Conservation (phyloP, 1,140 invertebrate genomes). For the Aphis craccivora region DNA sequence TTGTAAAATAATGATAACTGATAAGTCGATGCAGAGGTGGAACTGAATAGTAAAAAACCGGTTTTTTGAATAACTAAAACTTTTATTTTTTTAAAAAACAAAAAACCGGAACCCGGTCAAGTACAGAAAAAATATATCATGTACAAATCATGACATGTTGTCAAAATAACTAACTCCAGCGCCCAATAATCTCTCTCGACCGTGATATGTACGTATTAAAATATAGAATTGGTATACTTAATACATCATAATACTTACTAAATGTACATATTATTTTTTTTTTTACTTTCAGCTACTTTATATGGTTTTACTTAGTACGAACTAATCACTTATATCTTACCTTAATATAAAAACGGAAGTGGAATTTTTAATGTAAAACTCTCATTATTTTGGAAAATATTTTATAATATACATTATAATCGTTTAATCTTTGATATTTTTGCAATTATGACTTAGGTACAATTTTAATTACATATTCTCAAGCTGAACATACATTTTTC, state of each 20-base stretch:
- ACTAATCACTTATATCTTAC: not conserved
- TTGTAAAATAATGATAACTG: not conserved
- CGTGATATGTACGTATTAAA: not conserved
- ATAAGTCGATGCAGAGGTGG: not conserved
- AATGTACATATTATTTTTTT: not conserved
- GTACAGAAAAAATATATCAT: not conserved
- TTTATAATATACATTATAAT: not conserved
- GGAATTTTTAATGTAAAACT: not conserved
- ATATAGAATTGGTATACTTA: not conserved
- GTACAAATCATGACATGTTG: conserved; percentile 16
- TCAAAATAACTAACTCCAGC: not conserved
- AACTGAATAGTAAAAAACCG: not conserved
- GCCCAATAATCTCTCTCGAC: not conserved
- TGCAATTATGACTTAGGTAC: too few species aligned
- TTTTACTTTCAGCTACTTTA: not conserved
- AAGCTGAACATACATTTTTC: too few species aligned
- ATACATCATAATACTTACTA: not conserved
- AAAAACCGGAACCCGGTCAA: not conserved
- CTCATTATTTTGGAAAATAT: not conserved
- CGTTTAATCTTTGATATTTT: not conserved
- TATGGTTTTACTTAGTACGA: not conserved
- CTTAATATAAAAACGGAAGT: not conserved
- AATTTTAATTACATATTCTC: not conserved
- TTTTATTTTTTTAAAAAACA: not conserved
- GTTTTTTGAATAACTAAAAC: not conserved